These are phyloP conservation scores for Monoplex corrugatus DNA, from an alignment of 2,888 invertebrate species.

Conservation along the genomic window DNA sequence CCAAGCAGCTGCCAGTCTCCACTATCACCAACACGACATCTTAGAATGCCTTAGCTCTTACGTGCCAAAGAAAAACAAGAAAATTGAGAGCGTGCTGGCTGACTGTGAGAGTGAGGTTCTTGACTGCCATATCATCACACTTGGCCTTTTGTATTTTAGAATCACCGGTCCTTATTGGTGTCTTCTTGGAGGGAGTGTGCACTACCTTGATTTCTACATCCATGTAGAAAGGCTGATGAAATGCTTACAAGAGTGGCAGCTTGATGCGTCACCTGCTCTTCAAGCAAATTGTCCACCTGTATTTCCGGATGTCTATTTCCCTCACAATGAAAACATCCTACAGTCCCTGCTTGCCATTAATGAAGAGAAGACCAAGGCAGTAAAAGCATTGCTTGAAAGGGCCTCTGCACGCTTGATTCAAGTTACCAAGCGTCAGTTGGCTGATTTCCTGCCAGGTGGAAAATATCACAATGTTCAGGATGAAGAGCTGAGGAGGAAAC, in stretches of 20 bases:
- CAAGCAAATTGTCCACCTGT: too few species aligned
- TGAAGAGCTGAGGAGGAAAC: background rate
- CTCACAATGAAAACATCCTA: too few species aligned
- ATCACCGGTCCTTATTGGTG: constrained; percentile 25
- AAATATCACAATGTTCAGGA: constrained; percentile 25
- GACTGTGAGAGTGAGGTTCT: constrained; percentile 11
- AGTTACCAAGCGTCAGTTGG: background rate
- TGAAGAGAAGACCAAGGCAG: background rate
- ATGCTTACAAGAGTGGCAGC: too few species aligned
- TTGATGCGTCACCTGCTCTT: too few species aligned
- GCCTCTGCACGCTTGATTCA: background rate
- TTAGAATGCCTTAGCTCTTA: background rate
- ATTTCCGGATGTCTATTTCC: too few species aligned
- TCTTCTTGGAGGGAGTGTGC: too few species aligned
- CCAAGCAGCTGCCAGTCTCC: constrained; percentile 5
- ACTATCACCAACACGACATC: constrained; percentile 13
- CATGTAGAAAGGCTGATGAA: too few species aligned
- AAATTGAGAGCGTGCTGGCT: background rate
- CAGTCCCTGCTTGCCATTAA: background rate
- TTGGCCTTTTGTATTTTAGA: constrained; percentile 34
- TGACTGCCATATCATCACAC: constrained; percentile 30
- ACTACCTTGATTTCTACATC: too few species aligned
- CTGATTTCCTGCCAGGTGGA: constrained; percentile 35
- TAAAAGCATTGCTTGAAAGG: background rate
- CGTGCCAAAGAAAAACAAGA: background rate